Evolutionary conservation across 35 echinoderm and acorn worm species (phyloP).

Genomic region (Holothuria glaberrima): DNA sequence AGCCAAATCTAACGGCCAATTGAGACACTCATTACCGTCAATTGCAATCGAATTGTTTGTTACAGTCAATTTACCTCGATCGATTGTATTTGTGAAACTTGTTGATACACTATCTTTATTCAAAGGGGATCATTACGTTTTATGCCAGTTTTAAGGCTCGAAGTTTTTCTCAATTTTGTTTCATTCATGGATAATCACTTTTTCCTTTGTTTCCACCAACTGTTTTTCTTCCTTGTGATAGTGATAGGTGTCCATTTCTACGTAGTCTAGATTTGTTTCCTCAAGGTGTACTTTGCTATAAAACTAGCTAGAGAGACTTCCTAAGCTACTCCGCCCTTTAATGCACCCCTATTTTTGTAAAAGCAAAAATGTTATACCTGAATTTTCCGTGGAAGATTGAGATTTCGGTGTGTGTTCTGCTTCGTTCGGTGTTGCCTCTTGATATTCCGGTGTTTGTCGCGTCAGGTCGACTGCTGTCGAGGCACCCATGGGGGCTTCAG

Average conservation of each 20-base stretch:
- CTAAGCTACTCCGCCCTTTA: neutral
- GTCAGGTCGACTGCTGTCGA: constrained; percentile 47
- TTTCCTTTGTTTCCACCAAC: no score
- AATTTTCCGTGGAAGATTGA: constrained; percentile 42
- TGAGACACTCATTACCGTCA: constrained; percentile 11
- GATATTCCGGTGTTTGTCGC: constrained; percentile 37
- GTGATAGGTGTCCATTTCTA: no score
- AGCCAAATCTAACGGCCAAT: neutral
- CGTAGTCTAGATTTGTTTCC: no score
- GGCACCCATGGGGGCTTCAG: constrained; percentile 38
- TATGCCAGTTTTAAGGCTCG: no score
- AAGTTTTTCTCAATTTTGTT: no score
- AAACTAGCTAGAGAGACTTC: neutral
- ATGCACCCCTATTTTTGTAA: neutral
- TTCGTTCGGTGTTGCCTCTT: constrained; percentile 37
- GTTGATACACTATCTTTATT: no score
- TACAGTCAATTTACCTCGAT: neutral
- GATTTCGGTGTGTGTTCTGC: constrained; percentile 45
- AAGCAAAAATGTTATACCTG: constrained; percentile 33
- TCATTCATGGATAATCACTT: no score
- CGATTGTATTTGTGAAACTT: no score
- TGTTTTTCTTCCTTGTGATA: no score
- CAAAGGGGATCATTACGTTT: no score
- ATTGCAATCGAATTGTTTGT: neutral
- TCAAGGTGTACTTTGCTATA: neutral